Conservation (phyloP, 1,140 invertebrate species). For the Atopsyche davidsoni region DNA sequence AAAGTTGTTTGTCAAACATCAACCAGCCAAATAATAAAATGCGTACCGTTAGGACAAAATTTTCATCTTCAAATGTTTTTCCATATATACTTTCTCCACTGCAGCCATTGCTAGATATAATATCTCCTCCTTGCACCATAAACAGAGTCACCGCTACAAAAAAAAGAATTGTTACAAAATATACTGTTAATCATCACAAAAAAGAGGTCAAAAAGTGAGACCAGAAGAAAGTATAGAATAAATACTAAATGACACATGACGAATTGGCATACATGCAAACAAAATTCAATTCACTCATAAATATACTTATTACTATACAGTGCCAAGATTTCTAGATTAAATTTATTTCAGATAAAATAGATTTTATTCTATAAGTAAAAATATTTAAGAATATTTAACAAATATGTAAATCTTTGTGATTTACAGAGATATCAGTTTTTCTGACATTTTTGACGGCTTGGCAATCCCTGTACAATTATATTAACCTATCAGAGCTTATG, state of each 20-base stretch:
- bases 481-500: neutral
- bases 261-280: neutral
- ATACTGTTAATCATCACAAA: neutral
- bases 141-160: slow-evolving; percentile 64
- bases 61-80: slow-evolving; percentile 82
- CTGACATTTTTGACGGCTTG: neutral
- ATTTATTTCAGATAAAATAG: neutral
- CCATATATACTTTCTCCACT: slow-evolving; percentile 94
- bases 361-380: neutral
- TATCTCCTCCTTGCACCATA: slow-evolving; percentile 82
- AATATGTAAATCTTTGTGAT: neutral
- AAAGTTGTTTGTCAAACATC: too few relatives aligned
- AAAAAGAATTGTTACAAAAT: slow-evolving; percentile 20
- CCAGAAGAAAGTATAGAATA: too few relatives aligned
- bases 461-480: neutral
- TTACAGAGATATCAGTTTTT: neutral
- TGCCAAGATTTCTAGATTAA: neutral
- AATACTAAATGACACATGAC: too few relatives aligned
- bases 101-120: slow-evolving; percentile 73
- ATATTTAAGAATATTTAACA: neutral
- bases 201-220: neutral
- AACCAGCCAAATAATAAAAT: too few relatives aligned
- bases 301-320: neutral
- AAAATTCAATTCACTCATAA: neutral
- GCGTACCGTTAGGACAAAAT: slow-evolving; percentile 64